Evolutionary conservation across 1,140 invertebrate genomes (phyloP), one percentile per base, ranked within the genome.

Genomic region (Drosophila malerkotliana): DNA sequence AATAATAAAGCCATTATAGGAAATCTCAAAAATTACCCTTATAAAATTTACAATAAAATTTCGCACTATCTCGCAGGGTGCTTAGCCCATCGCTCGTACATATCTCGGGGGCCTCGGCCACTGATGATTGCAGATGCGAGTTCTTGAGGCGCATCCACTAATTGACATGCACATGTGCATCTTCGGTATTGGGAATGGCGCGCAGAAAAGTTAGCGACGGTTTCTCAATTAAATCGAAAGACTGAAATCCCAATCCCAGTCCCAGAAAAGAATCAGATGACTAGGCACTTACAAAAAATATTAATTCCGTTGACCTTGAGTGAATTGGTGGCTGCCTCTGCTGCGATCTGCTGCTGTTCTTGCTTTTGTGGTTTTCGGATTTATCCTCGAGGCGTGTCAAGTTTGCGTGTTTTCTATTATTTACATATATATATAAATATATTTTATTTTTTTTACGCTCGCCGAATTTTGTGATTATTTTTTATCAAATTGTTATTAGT

Each of bases 271-370:
- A 37, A n/a, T 21, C 28, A 10, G 49, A 45, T 34, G 52, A 55
- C 53, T 41, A 37, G 28, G 51, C 61, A 88, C 83, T 88, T 88
- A 88, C 83, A 88, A 88, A 82, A 85, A 88, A 79, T 88, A 88
- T 88, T 88, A 79, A 89, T 83, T 88, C 84, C 84, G 83, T 83
- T 89, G 83, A 88, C 83, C 84, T 88, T 88, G 83, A 64, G 67
- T 79, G 79, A 88, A 88, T 83, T 88, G 79, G 64, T 68, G 77
- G 75, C 41, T 74, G 73, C 28, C 59, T 62, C 14, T 41, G 76
- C 58, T 79, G 58, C n/a, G 44, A 18, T 47, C 18, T 62, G 30
- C 32, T 54, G 32, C 37, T 59, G 56, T 26, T 51, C 14, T 69
- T 30, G 21, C 30, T 39, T 45, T 48, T 77, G 45, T 41, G 32